Evolutionary conservation across 2,797 vertebrate genomes (phyloP).

Genomic region (Hippopotamyrus pictus): DNA sequence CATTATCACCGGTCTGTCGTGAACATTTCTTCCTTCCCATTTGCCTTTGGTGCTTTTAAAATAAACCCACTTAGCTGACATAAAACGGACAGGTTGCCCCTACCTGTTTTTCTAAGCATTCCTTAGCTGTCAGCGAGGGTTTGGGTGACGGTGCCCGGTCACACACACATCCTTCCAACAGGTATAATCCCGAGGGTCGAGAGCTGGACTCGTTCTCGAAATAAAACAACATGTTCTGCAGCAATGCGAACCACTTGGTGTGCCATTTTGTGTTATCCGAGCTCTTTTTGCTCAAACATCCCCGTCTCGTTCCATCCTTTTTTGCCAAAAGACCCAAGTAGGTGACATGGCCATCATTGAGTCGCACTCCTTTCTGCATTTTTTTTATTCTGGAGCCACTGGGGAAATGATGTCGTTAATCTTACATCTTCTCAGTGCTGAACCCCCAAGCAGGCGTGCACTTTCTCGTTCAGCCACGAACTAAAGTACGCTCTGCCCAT

Average conservation of each 20-base stretch:
- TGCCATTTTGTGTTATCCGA: conserved; percentile 88
- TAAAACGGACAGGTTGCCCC: background rate
- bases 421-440: conserved; percentile 22
- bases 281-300: conserved; percentile 82
- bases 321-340: conserved; percentile 80
- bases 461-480: conserved; percentile 19
- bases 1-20: background rate
- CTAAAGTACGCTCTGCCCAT: conserved; percentile 20
- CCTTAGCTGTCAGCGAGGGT: conserved; percentile 65
- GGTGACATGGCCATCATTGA: conserved; percentile 85
- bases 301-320: conserved; percentile 80
- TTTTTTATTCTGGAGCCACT: conserved; percentile 27
- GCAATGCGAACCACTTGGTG: conserved; percentile 85
- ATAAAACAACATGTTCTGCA: conserved; percentile 90
- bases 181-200: conserved; percentile 82
- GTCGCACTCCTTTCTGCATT: conserved; percentile 87
- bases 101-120: conserved; percentile 75
- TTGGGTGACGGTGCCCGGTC: conserved; percentile 77
- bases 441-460: conserved; percentile 14
- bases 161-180: conserved; percentile 87
- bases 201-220: conserved; percentile 89
- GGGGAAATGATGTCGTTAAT: background rate
- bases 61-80: background rate
- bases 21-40: background rate
- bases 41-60: background rate